These are phyloP conservation scores for Etheostoma perlongum DNA, from an alignment of 2,797 vertebrate genomes.

Conservation along the genomic window DNA sequence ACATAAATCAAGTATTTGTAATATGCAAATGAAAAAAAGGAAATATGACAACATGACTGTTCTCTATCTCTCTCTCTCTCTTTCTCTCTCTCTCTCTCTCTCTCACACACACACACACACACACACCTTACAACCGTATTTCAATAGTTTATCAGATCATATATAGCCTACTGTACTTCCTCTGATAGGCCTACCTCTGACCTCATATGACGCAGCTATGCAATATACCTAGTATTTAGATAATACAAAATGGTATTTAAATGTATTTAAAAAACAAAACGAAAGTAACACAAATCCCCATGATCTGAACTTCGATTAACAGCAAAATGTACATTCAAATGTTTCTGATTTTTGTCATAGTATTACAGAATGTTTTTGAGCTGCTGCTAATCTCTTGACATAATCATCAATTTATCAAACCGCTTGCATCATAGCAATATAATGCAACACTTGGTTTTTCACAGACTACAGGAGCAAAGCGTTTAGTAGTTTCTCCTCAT, in stretches of 20 bases:
- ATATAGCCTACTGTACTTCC: not conserved
- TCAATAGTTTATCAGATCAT: not conserved
- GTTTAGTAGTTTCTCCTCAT: not conserved
- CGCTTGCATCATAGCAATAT: not conserved
- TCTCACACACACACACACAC: not conserved
- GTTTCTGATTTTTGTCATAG: not conserved
- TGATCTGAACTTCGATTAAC: not conserved
- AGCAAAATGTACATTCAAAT: slow-evolving; percentile 2
- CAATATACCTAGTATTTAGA: not conserved
- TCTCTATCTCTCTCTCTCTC: no score
- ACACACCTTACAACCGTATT: not conserved
- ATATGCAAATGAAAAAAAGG: not conserved
- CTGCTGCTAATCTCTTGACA: not conserved
- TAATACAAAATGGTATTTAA: not conserved
- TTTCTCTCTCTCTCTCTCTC: no score
- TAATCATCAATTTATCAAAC: not conserved
- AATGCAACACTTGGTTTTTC: not conserved
- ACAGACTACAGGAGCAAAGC: not conserved
- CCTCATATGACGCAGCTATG: not conserved
- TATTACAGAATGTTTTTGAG: not conserved
- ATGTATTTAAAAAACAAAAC: not conserved
- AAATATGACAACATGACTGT: not conserved
- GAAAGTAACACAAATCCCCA: not conserved
- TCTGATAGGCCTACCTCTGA: no score
- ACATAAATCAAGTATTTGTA: not conserved